Conservation (phyloP, 1,140 invertebrate genomes). For the Protaetia brevitarsis region DNA sequence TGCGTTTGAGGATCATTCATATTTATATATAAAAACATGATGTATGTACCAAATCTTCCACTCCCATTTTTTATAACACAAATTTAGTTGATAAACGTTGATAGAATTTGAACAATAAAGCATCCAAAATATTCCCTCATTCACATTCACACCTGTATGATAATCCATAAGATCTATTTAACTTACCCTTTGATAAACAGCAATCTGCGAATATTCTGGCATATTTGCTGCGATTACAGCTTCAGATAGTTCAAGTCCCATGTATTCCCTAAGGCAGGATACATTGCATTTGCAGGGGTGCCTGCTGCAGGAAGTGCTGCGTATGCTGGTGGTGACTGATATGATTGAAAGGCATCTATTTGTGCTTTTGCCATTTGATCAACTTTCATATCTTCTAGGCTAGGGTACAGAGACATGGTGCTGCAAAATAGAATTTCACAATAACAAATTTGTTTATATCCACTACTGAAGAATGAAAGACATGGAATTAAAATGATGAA, state of each 20-base stretch:
- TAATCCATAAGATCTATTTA: slow-evolving; percentile 8
- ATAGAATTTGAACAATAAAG: too few species aligned
- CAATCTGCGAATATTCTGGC: slow-evolving; percentile 61
- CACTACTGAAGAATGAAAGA: background rate
- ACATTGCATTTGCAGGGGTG: slow-evolving; percentile 52
- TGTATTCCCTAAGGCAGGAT: slow-evolving; percentile 80
- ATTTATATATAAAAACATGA: too few species aligned
- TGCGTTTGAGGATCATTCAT: too few species aligned
- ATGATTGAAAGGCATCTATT: slow-evolving; percentile 42
- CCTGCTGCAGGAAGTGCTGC: slow-evolving; percentile 43
- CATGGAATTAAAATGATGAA: background rate
- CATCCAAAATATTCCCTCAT: background rate
- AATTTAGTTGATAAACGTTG: background rate
- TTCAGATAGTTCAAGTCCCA: slow-evolving; percentile 77
- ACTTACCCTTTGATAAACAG: slow-evolving; percentile 49
- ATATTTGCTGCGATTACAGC: slow-evolving; percentile 68
- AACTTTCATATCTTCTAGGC: slow-evolving; percentile 91
- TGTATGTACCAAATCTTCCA: too few species aligned
- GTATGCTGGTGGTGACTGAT: slow-evolving; percentile 22
- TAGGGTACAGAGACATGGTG: slow-evolving; percentile 83
- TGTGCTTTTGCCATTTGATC: slow-evolving; percentile 77
- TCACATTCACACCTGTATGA: background rate
- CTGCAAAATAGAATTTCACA: background rate
- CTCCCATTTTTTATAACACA: too few species aligned
- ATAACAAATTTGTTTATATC: background rate